Evolutionary conservation across 2,888 invertebrate species (phyloP).

Genomic region (Cantharis lateralis): DNA sequence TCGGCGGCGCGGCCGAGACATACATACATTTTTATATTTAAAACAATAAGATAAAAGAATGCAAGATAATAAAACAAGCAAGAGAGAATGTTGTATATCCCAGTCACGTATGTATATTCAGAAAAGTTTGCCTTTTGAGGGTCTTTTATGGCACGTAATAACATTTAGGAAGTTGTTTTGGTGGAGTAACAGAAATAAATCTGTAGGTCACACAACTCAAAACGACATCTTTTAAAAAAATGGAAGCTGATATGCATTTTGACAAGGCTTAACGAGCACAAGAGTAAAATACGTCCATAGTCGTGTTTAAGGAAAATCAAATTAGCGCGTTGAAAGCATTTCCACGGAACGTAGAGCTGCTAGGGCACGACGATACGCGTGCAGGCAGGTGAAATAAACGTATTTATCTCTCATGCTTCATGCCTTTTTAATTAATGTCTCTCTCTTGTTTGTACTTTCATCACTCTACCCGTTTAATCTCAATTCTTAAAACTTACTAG

Average conservation of each 20-base stretch:
- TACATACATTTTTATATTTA: neutral
- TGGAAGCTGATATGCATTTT: conserved; percentile 33
- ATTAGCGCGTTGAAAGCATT: conserved; percentile 34
- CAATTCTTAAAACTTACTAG: neutral
- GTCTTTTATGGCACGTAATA: conserved; percentile 17
- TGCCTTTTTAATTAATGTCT: conserved; percentile 22
- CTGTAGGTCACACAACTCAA: conserved; percentile 25
- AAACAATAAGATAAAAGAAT: neutral
- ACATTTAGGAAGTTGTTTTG: conserved; percentile 9
- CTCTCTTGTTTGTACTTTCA: conserved; percentile 10
- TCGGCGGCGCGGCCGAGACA: neutral
- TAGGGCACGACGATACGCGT: conserved; percentile 11
- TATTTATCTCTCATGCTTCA: conserved; percentile 21
- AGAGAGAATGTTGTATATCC: neutral
- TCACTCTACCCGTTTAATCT: neutral
- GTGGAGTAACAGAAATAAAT: conserved; percentile 17
- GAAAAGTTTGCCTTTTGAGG: neutral
- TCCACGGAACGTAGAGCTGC: conserved; percentile 15
- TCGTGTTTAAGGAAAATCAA: conserved; percentile 39
- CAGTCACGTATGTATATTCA: conserved; percentile 7
- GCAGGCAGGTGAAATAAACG: conserved; percentile 23
- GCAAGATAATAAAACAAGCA: neutral
- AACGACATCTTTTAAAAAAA: conserved; percentile 39
- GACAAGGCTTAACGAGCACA: conserved; percentile 36
- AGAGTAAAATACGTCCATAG: conserved; percentile 37